Conservation (phyloP, 2,113 vertebrate genomes). For the Myrmecophaga tridactyla region DNA sequence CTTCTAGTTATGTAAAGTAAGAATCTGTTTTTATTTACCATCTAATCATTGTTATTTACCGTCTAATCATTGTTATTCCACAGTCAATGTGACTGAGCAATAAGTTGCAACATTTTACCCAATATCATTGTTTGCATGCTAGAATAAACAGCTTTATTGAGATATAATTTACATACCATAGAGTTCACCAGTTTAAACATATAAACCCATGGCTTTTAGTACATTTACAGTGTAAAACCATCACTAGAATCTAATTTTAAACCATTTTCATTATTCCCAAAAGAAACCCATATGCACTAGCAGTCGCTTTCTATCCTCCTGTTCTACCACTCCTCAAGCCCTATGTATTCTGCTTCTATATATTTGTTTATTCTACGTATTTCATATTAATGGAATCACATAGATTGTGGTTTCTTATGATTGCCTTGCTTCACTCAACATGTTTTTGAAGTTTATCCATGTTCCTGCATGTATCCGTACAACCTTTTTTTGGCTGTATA, state of each 20-base stretch:
- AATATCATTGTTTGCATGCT: neutral
- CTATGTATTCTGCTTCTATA: neutral
- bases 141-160: too few species aligned
- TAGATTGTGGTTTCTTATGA: neutral
- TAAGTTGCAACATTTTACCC: neutral
- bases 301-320: neutral
- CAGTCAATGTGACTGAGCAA: neutral
- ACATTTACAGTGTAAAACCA: neutral
- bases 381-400: neutral
- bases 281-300: neutral
- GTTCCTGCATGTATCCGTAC: neutral
- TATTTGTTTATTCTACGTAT: neutral
- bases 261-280: neutral
- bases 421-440: neutral
- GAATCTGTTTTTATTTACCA: neutral
- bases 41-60: slow-evolving; percentile 3
- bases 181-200: neutral
- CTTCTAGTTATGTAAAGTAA: too few species aligned
- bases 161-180: neutral
- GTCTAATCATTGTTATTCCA: neutral
- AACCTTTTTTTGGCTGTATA: neutral
- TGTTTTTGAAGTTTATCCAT: neutral
- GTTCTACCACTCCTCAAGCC: neutral
- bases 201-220: neutral
- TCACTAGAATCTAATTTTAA: slow-evolving; percentile 37